Evolutionary conservation across 2,797 vertebrate genomes (phyloP), one percentile per base, ranked within the genome.

Genomic region (Gymnoscopelus microlampas): DNA sequence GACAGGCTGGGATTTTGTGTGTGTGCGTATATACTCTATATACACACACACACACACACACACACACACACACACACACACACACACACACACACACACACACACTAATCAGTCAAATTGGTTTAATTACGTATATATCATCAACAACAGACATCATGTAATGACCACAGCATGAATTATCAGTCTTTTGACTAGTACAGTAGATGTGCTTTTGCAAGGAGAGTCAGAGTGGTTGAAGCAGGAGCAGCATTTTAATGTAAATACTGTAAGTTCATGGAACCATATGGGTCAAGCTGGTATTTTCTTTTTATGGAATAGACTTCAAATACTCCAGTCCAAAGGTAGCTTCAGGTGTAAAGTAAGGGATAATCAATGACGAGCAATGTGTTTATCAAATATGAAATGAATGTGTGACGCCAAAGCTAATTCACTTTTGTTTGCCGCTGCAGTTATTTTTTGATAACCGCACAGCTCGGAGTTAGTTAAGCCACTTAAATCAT

Each of bases 1-100:
- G 86, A 76, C 78, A 69, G 76, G 78, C 70, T 69, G 61, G 57
- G 83, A 82, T 77, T 26, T 57, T 73, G 80, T 85, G 86, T 26
- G 26, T 26, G 26, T 26, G 26, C n/a, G n/a, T n/a, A n/a, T n/a
- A n/a, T n/a, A n/a, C n/a, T n/a, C n/a, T n/a, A n/a, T n/a, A n/a
- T n/a, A n/a, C n/a, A n/a, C n/a, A n/a, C n/a, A n/a, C 26, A 29
- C 26, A 29, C 26, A 29, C 26, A 29, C 26, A 29, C 26, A 29
- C 26, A 29, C 26, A 29, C 26, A 29, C 26, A 29, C 26, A 29
- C 26, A 29, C 26, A 29, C 26, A 29, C 26, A 29, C 26, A 29
- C 26, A 29, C 26, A 29, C 26, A 29, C 26, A 29, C 1, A 29
- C 26, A 29, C 26, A 3, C 26, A 29, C 26, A 29, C 26, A 44